Evolutionary conservation across 1,140 invertebrate genomes (phyloP).

Genomic region (Eupristina koningsbergeri): DNA sequence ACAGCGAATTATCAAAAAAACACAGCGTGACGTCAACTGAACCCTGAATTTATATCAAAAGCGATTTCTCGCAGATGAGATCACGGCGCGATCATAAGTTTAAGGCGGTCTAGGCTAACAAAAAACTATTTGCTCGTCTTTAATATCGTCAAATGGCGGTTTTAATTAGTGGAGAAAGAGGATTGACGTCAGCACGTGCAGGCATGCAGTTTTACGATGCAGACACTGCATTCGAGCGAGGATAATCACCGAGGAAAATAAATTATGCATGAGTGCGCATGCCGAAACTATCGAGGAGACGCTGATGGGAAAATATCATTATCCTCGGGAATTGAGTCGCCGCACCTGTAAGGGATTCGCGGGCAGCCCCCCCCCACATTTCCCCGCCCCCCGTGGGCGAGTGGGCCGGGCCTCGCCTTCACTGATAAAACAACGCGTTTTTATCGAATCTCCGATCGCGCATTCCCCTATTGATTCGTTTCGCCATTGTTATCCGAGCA

Average conservation of each 20-base stretch:
- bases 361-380: background rate
- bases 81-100: background rate
- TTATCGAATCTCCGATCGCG: background rate
- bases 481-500: background rate
- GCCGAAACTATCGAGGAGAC: slow-evolving; percentile 12
- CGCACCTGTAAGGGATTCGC: background rate
- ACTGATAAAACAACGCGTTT: background rate
- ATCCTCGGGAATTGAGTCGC: background rate
- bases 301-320: background rate
- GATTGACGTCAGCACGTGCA: background rate
- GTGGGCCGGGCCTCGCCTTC: background rate
- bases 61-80: background rate
- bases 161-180: background rate
- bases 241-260: background rate
- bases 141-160: background rate
- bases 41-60: background rate
- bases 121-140: background rate
- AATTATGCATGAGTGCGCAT: slow-evolving; percentile 25
- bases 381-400: no score
- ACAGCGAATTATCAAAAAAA: no score
- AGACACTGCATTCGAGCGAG: background rate
- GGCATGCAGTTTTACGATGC: background rate
- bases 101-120: background rate
- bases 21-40: background rate
- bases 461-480: no score